Evolutionary conservation across 2,113 vertebrate species (phyloP).

Genomic region (Herpailurus yagouaroundi): DNA sequence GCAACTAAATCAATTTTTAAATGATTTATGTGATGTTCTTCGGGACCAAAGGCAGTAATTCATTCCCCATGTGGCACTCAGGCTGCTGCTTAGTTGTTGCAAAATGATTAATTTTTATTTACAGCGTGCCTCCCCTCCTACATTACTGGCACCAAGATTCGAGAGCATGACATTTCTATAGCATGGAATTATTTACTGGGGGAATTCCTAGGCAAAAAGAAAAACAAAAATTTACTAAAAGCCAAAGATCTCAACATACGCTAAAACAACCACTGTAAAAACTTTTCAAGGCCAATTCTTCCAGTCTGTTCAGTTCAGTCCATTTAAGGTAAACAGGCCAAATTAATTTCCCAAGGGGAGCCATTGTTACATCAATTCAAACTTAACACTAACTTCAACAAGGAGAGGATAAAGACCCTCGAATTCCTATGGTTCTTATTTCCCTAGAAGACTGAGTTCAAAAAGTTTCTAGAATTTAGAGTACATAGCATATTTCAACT

Average conservation of each 20-base stretch:
- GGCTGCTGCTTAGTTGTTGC: constrained; percentile 31
- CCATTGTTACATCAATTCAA: background rate
- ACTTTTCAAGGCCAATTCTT: background rate
- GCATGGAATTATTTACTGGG: constrained; percentile 32
- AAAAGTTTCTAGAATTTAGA: background rate
- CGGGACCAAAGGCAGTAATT: constrained; percentile 37
- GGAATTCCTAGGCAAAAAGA: background rate
- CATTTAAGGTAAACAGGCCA: constrained; percentile 17
- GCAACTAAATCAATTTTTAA: constrained; percentile 64
- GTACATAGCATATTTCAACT: background rate
- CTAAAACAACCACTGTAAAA: constrained; percentile 28
- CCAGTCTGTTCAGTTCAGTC: constrained; percentile 15
- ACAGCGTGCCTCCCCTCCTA: background rate
- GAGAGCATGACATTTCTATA: constrained; percentile 18
- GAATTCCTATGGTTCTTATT: background rate
- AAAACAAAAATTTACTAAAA: background rate
- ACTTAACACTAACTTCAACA: background rate
- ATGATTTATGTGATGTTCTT: constrained; percentile 65
- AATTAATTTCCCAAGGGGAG: constrained; percentile 31
- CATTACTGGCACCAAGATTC: constrained; percentile 50
- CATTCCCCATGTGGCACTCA: constrained; percentile 27
- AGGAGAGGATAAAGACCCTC: background rate
- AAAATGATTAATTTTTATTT: constrained; percentile 72
- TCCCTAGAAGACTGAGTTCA: background rate
- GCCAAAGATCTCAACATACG: background rate